Evolutionary conservation across 2,888 invertebrate genomes (phyloP).

Genomic region (Dasypogon diadema): DNA sequence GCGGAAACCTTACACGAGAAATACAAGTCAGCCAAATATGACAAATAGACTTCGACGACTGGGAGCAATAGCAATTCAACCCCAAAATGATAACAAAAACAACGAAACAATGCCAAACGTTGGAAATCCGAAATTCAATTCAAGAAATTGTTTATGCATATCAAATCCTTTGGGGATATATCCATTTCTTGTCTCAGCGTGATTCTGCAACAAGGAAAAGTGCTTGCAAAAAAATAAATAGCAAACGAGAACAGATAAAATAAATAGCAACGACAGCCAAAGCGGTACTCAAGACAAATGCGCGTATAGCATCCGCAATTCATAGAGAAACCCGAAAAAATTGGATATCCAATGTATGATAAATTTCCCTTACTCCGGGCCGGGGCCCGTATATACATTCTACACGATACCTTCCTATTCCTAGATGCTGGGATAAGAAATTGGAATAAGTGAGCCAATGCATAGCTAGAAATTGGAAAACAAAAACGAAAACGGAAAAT

Average conservation of each 20-base stretch:
- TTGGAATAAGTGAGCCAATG: slow-evolving; percentile 32
- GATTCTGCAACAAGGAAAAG: slow-evolving; percentile 18
- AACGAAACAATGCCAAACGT: slow-evolving; percentile 49
- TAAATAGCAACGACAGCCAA: not conserved
- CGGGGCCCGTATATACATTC: not conserved
- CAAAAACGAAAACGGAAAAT: slow-evolving; percentile 50
- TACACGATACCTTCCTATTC: not conserved
- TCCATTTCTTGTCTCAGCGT: slow-evolving; percentile 26
- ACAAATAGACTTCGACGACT: slow-evolving; percentile 43
- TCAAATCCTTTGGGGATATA: slow-evolving; percentile 50
- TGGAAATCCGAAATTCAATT: slow-evolving; percentile 54
- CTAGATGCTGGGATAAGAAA: not conserved
- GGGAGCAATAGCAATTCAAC: slow-evolving; percentile 39
- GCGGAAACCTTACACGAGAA: not conserved
- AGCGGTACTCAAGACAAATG: slow-evolving; percentile 36
- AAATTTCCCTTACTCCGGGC: not conserved
- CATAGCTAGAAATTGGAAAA: slow-evolving; percentile 30
- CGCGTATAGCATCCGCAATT: slow-evolving; percentile 25
- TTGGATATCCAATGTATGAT: slow-evolving; percentile 41
- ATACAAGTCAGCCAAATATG: slow-evolving; percentile 41
- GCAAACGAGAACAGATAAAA: slow-evolving; percentile 34
- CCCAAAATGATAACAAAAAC: slow-evolving; percentile 37
- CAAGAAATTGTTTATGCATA: slow-evolving; percentile 55
- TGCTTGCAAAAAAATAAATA: not conserved
- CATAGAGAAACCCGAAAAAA: slow-evolving; percentile 28